phyloP scores from a whole-genome alignment of 2,113 vertebrate genomes.

The Elachura formosa region DNA sequence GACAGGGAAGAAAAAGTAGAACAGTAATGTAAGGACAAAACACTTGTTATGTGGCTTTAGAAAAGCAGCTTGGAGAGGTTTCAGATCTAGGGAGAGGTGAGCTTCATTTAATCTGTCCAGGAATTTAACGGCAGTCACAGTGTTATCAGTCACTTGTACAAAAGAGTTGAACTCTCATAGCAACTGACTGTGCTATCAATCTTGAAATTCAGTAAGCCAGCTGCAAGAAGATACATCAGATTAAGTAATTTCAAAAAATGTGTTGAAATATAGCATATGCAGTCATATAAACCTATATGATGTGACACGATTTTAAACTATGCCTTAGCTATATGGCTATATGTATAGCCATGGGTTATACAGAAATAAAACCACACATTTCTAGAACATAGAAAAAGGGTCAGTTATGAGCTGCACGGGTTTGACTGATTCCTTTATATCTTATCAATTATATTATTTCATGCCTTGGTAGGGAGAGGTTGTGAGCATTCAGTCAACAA shows the following conservation, averaged over 20 bases:
- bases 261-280: not conserved
- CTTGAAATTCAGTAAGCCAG: not conserved
- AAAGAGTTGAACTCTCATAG: not conserved
- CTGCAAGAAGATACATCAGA: not conserved
- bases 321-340: not conserved
- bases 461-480: not conserved
- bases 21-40: not conserved
- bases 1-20: not conserved
- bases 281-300: not conserved
- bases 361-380: not conserved
- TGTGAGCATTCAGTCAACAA: not conserved
- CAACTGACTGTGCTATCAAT: not conserved
- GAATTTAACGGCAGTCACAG: not conserved
- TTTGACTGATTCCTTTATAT: not conserved
- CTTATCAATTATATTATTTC: not conserved
- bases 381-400: not conserved
- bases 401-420: not conserved
- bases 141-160: not conserved
- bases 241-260: not conserved
- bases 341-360: not conserved
- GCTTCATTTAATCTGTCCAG: slow-evolving; percentile 6
- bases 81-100: not conserved
- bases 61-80: not conserved
- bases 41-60: slow-evolving; percentile 8
- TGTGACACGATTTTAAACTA: not conserved